These are phyloP conservation scores for Anabacerthia variegaticeps DNA, from an alignment of 2,797 vertebrate genomes.

Conservation along the genomic window DNA sequence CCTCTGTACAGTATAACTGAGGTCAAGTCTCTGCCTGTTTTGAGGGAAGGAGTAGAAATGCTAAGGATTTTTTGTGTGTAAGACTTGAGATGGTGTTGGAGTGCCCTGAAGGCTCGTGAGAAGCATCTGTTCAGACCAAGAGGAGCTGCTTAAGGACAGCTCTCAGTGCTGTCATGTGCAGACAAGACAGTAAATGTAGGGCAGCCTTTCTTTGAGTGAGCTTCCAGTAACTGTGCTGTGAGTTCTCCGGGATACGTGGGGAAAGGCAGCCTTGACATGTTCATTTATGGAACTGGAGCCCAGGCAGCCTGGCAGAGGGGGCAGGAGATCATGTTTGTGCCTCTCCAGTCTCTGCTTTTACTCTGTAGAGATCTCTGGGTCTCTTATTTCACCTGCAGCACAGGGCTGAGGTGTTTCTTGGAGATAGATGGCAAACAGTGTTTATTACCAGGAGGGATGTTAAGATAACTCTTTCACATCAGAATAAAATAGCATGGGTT, in stretches of 20 bases:
- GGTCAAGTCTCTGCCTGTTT: not conserved
- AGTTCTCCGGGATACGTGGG: accelerated
- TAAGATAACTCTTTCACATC: not conserved
- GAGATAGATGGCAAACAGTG: not conserved
- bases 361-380: not conserved
- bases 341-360: not conserved
- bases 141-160: not conserved
- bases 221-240: not conserved
- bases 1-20: not conserved
- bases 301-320: not conserved
- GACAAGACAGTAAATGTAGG: not conserved
- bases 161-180: not conserved
- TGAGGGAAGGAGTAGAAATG: not conserved
- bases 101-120: accelerated
- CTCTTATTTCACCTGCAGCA: not conserved
- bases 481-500: not conserved
- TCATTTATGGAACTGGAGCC: not conserved
- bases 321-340: not conserved
- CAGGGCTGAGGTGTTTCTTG: not conserved
- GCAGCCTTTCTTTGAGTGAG: accelerated
- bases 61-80: not conserved
- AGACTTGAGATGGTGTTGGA: not conserved
- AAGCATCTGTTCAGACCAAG: accelerated
- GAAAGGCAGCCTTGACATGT: not conserved
- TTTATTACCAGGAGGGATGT: not conserved